phyloP scores from a whole-genome alignment of 2,888 invertebrate genomes.

The Eulithis testata region DNA sequence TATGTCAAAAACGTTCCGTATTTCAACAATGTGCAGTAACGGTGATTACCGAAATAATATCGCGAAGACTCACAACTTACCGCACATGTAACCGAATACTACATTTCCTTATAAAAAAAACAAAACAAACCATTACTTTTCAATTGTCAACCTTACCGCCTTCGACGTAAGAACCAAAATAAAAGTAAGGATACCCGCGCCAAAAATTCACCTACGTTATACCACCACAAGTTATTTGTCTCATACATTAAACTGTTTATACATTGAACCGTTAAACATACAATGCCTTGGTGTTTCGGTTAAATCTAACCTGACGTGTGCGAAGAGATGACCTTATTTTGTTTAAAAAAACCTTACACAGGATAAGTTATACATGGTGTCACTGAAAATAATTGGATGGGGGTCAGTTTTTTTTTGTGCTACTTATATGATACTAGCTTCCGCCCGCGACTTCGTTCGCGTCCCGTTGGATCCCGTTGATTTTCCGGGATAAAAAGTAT shows the following conservation, averaged over 20 bases:
- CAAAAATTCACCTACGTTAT: constrained; percentile 62
- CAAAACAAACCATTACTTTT: constrained; percentile 47
- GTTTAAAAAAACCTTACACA: background rate
- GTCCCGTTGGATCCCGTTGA: too few species aligned
- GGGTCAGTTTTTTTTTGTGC: too few species aligned
- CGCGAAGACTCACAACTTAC: constrained; percentile 59
- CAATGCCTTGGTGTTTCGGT: constrained; percentile 45
- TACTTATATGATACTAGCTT: too few species aligned
- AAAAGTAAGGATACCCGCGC: constrained; percentile 37
- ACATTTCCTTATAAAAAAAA: constrained; percentile 67
- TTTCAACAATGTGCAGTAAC: constrained; percentile 56
- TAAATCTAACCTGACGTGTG: constrained; percentile 32
- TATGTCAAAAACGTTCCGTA: constrained; percentile 43
- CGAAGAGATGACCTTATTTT: constrained; percentile 2
- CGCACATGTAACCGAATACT: constrained; percentile 70
- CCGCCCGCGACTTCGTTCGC: too few species aligned
- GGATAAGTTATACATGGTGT: too few species aligned
- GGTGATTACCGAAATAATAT: constrained; percentile 63
- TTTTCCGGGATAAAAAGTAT: too few species aligned
- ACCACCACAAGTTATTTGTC: constrained; percentile 72
- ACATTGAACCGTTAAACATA: constrained; percentile 77
- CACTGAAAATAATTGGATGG: too few species aligned
- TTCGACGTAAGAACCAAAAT: constrained; percentile 31
- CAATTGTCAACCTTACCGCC: constrained; percentile 38
- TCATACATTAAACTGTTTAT: constrained; percentile 64